Conservation (phyloP, 2,797 vertebrate species). For the Chiroxiphia lanceolata region DNA sequence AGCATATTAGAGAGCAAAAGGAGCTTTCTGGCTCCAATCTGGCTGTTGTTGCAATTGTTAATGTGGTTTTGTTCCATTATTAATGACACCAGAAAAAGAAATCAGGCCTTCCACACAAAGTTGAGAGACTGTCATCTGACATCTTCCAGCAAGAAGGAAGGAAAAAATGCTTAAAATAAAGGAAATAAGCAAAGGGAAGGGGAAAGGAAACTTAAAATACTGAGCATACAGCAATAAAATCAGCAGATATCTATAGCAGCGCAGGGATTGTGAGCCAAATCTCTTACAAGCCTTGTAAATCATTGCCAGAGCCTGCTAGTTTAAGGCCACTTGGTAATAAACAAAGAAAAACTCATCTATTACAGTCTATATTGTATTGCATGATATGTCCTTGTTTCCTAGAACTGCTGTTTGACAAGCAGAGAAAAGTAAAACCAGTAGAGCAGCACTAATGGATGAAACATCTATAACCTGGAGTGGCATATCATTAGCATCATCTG, state of each 20-base stretch:
- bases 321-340: background rate
- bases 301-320: background rate
- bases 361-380: background rate
- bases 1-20: background rate
- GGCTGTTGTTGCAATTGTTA: slow-evolving; percentile 27
- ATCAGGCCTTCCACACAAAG: slow-evolving; percentile 11
- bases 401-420: background rate
- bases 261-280: background rate
- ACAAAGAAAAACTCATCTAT: background rate
- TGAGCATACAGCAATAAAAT: background rate
- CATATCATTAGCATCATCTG: background rate
- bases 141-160: background rate
- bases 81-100: slow-evolving; percentile 59
- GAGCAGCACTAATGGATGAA: background rate
- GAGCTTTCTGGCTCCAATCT: slow-evolving; percentile 52
- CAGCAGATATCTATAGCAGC: background rate
- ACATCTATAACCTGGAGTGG: background rate
- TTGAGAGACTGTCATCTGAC: background rate
- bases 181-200: background rate
- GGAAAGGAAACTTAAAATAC: background rate
- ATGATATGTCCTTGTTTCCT: background rate
- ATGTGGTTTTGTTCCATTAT: slow-evolving; percentile 65
- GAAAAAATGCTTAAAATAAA: background rate
- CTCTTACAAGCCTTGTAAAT: background rate
- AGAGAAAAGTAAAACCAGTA: background rate